Conservation (phyloP, 2,113 vertebrate genomes). For the Gnathonemus longibarbis region DNA sequence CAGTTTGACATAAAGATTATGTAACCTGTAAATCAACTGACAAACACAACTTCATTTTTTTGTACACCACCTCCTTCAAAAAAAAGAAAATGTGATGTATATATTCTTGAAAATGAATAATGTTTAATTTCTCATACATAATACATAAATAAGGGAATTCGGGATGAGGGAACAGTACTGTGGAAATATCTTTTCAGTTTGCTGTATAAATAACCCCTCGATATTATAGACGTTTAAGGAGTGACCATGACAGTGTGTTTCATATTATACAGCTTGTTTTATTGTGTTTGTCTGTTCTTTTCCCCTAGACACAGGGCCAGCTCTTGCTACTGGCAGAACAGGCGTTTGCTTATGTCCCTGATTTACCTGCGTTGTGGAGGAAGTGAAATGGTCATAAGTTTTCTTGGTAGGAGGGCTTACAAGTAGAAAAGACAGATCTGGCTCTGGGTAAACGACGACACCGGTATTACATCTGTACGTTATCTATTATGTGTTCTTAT, state of each 20-base stretch:
- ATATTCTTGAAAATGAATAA: not conserved
- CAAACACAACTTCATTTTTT: not conserved
- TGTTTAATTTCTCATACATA: not conserved
- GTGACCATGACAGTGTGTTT: not conserved
- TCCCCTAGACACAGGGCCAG: not conserved
- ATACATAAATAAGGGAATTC: not conserved
- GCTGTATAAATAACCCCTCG: not conserved
- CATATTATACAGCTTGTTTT: not conserved
- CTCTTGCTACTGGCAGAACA: not conserved
- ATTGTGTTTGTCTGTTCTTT: not conserved
- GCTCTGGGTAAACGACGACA: not conserved
- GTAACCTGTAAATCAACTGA: not conserved
- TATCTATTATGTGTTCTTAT: not conserved
- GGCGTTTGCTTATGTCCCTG: not conserved
- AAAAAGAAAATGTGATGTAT: not conserved
- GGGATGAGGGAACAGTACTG: not conserved
- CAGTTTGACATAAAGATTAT: not conserved
- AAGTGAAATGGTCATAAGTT: not conserved
- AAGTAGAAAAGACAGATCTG: not conserved
- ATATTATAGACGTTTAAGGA: not conserved
- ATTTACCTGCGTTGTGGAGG: not conserved
- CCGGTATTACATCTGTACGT: not conserved
- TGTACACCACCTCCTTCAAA: not conserved
- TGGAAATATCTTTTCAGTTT: not conserved
- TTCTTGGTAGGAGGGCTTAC: not conserved